Conservation (phyloP, 2,113 vertebrate species). For the Antigone vipio region DNA sequence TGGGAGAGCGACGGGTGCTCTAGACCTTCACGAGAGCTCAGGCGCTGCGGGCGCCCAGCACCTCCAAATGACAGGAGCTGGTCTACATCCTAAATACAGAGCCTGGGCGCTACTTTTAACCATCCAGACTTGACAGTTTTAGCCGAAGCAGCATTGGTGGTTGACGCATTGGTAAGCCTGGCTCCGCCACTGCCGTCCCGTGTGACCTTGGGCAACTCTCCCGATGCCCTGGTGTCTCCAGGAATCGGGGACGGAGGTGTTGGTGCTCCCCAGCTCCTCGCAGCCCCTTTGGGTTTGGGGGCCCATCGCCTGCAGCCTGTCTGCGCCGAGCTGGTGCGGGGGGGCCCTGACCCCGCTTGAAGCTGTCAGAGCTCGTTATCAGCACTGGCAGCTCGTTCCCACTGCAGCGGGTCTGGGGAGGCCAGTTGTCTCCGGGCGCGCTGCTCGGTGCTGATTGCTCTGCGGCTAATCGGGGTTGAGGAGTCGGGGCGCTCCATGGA, state of each 20-base stretch:
- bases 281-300: background rate
- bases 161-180: background rate
- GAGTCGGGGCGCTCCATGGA: background rate
- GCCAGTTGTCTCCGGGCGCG: fast-evolving
- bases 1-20: background rate
- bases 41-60: background rate
- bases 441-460: background rate
- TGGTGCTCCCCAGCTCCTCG: background rate
- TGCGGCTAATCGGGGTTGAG: background rate
- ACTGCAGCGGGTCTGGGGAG: fast-evolving
- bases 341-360: background rate
- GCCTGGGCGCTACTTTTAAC: background rate
- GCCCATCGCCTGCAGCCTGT: fast-evolving
- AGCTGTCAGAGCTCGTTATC: background rate
- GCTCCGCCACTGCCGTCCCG: fast-evolving
- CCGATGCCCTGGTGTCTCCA: background rate
- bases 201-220: background rate
- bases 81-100: background rate
- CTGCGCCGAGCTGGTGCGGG: fast-evolving
- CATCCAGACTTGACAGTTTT: background rate
- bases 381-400: background rate
- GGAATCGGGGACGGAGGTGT: fast-evolving
- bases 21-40: fast-evolving
- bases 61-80: background rate
- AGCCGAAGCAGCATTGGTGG: background rate